Percentiles rank a stretch among this genome's conserved stretches.
Evolutionary conservation across 2,888 invertebrate species (phyloP).

Genomic region (Ophioninae sp.): DNA sequence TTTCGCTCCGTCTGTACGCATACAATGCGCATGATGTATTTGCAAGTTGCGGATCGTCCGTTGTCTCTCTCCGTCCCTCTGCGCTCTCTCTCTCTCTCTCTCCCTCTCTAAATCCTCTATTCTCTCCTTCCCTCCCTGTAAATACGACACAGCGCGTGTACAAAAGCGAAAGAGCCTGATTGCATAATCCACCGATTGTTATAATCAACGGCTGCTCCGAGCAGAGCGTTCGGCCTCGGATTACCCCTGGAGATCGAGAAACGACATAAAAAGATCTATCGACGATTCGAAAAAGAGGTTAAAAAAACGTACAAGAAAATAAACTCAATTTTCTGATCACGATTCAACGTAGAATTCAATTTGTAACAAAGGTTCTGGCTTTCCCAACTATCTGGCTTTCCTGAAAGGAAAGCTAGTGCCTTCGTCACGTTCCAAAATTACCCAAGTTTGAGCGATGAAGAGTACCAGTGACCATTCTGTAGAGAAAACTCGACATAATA

Average conservation of each 20-base stretch:
- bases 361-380: background rate
- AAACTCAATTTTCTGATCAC: background rate
- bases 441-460: too few relatives aligned
- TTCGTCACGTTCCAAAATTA: too few relatives aligned
- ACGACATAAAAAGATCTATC: background rate
- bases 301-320: background rate
- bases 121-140: slow-evolving; percentile 16
- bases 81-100: slow-evolving; percentile 24
- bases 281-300: background rate
- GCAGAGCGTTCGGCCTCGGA: slow-evolving; percentile 44
- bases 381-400: background rate
- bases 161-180: slow-evolving; percentile 38
- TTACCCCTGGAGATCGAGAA: slow-evolving; percentile 26
- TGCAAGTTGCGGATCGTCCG: slow-evolving; percentile 17
- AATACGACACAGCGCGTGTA: slow-evolving; percentile 19
- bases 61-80: slow-evolving; percentile 13
- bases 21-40: slow-evolving; percentile 8
- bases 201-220: slow-evolving; percentile 35
- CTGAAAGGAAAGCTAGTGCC: too few relatives aligned
- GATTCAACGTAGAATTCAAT: background rate
- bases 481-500: too few relatives aligned
- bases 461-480: too few relatives aligned
- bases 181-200: slow-evolving; percentile 57
- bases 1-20: slow-evolving; percentile 12
- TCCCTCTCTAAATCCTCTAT: background rate